Conservation (phyloP, 2,888 invertebrate species). For the Automeris io region DNA sequence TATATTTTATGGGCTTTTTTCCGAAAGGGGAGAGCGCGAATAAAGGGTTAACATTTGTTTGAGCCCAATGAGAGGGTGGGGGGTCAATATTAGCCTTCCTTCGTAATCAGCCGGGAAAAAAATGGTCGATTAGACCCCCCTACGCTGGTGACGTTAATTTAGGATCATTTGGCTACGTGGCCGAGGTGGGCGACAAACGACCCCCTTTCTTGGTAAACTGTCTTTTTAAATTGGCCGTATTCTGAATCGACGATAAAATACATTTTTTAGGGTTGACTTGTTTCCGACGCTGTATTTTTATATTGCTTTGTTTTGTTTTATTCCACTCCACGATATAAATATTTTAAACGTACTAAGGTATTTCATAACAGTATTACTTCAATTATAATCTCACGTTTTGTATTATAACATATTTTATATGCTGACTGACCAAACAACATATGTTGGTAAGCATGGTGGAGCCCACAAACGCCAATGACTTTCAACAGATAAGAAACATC, state of each 20-base stretch:
- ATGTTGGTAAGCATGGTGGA: no score
- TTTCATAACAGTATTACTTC: no score
- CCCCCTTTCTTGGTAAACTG: slow-evolving; percentile 34
- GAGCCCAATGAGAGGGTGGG: slow-evolving; percentile 52
- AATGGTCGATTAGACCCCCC: slow-evolving; percentile 74
- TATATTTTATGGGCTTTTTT: slow-evolving; percentile 78
- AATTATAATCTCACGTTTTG: no score
- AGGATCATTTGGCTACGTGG: slow-evolving; percentile 68
- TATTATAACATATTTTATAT: no score
- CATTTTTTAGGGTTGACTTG: slow-evolving; percentile 7
- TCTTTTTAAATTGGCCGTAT: slow-evolving; percentile 49
- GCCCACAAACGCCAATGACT: no score
- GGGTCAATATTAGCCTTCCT: slow-evolving; percentile 72
- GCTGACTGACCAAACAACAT: no score
- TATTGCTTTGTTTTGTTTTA: neutral
- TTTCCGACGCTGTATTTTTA: neutral
- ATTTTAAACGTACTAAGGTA: no score
- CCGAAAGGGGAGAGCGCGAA: slow-evolving; percentile 65
- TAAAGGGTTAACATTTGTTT: slow-evolving; percentile 77
- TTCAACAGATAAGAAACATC: no score
- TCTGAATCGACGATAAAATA: slow-evolving; percentile 41
- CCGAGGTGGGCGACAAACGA: slow-evolving; percentile 22
- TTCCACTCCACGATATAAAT: neutral
- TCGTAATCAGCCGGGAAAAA: slow-evolving; percentile 74
- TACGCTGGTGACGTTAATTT: slow-evolving; percentile 59